Base-by-base conservation (phyloP, 2,888 invertebrate genomes). In the Elgonia sp. region DNA sequence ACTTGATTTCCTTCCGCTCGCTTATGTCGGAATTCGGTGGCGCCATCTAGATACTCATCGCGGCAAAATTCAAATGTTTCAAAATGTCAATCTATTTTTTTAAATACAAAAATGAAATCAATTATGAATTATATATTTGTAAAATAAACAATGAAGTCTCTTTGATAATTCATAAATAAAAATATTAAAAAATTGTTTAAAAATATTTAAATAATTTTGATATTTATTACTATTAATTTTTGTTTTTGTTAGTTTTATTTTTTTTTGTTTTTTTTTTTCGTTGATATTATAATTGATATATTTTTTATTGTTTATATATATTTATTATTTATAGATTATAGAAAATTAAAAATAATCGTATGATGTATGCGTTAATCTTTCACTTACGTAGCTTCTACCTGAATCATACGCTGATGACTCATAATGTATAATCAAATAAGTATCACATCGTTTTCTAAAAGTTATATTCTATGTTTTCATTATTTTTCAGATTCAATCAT, bases 381-480 rank as follows among this genome's bases (percentile, higher is more conserved):
- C 16, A 53, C n/a, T 55, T 72, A 72, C 21, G 18, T 39, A 16
- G 37, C 29, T 10, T 18, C 63, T 75, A 75, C 46, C 62, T 79
- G 69, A 79, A 79, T 79, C 76, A 79, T 57, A 40, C 50, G 7
- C 40, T 37, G 69, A 29, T 79, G 79, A 79, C 79, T 79, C 79
- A 79, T 67, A 29, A 69, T 79, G 79, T 79, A 79, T 60, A 67
- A 69, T 57, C 37, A 46, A 65, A 65, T 77, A 77, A 65, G 77
- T 77, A 62, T n/a, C 46, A 63, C 18, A 37, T 21, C 37, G 16
- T 21, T 60, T 40, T 75, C 21, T 18, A 62, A 42, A 42, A 62
- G 16, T 37, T 70, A 39, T 40, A 65, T 65, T 65, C 18, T 40
- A 65, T 62, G 14, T 62, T 65, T 65, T 65, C 20, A 50, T 70